phyloP scores from a whole-genome alignment of 2,113 vertebrate genomes.

The Pseudolaguvia tuberculata region DNA sequence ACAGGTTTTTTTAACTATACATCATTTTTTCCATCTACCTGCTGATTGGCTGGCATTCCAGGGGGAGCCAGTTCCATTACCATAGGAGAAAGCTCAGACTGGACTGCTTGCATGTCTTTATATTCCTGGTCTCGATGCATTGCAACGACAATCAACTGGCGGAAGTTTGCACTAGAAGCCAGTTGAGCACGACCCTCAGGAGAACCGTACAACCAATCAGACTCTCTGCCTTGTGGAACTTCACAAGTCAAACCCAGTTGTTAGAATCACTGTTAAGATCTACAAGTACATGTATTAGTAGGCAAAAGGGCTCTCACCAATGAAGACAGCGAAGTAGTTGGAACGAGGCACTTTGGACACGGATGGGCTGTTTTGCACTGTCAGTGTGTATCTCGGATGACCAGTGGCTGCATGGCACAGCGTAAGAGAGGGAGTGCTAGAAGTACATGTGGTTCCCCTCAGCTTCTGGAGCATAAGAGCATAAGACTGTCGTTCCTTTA shows the following conservation, averaged over 20 bases:
- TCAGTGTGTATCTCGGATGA: conserved; percentile 83
- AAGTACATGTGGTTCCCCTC: conserved; percentile 64
- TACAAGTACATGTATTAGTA: neutral
- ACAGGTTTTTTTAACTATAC: no score
- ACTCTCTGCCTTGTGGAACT: conserved; percentile 94
- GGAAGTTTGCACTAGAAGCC: conserved; percentile 78
- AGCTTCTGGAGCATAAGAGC: conserved; percentile 81
- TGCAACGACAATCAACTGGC: conserved; percentile 78
- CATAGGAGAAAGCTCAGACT: conserved; percentile 83
- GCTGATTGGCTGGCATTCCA: conserved; percentile 79
- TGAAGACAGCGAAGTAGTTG: conserved; percentile 91
- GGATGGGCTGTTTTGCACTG: conserved; percentile 80
- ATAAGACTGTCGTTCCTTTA: conserved; percentile 85
- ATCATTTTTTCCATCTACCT: conserved; percentile 68
- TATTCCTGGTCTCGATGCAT: conserved; percentile 92
- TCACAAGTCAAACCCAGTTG: conserved; percentile 31
- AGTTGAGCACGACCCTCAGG: conserved; percentile 84
- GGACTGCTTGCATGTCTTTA: conserved; percentile 82
- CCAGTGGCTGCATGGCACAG: conserved; percentile 76
- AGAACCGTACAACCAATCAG: conserved; percentile 90
- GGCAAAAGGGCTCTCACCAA: conserved; percentile 73
- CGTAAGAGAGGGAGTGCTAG: conserved; percentile 68
- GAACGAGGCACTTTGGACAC: conserved; percentile 70
- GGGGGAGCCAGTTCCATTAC: conserved; percentile 91
- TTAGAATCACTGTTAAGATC: neutral